Conservation (phyloP, 2,113 vertebrate genomes). For the Ochotona curzoniae region DNA sequence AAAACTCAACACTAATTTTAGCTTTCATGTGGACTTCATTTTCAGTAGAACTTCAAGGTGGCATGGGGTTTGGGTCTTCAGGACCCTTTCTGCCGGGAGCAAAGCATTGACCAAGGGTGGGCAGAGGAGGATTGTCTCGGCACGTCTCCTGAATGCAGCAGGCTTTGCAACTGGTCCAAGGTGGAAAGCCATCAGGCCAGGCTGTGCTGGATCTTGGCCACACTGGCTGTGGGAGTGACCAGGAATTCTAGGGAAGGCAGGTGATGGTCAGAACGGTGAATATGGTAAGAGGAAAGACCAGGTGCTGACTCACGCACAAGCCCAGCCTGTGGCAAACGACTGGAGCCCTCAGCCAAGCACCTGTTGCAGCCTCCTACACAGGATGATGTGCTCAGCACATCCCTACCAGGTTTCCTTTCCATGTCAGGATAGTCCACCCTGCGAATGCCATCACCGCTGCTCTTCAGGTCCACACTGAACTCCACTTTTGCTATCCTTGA, state of each 20-base stretch:
- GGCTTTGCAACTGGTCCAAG: conserved; percentile 95
- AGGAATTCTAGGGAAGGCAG: conserved; percentile 94
- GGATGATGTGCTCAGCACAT: conserved; percentile 91
- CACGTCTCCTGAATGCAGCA: conserved; percentile 95
- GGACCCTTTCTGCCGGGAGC: conserved; percentile 94
- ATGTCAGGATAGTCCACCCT: conserved; percentile 81
- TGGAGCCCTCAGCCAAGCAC: conserved; percentile 95
- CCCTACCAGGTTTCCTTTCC: conserved; percentile 80
- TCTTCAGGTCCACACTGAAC: conserved; percentile 20
- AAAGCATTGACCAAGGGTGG: conserved; percentile 93
- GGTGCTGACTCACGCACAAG: conserved; percentile 96
- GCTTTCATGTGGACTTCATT: conserved; percentile 94
- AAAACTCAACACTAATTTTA: conserved; percentile 95
- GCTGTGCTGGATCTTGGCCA: conserved; percentile 96
- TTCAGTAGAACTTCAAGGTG: conserved; percentile 91
- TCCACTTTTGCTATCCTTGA: fast-evolving
- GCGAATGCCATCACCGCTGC: fast-evolving
- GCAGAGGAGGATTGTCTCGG: conserved; percentile 93
- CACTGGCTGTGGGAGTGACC: conserved; percentile 95
- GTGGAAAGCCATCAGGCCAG: conserved; percentile 95
- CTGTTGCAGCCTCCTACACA: conserved; percentile 98
- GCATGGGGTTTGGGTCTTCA: conserved; percentile 88
- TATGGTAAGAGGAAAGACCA: conserved; percentile 96
- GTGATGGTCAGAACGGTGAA: conserved; percentile 95
- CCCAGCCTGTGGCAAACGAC: conserved; percentile 96